Evolutionary conservation across 2,113 vertebrate species (phyloP), one percentile per base, ranked within the genome.

Genomic region (Polyodon spathula): DNA sequence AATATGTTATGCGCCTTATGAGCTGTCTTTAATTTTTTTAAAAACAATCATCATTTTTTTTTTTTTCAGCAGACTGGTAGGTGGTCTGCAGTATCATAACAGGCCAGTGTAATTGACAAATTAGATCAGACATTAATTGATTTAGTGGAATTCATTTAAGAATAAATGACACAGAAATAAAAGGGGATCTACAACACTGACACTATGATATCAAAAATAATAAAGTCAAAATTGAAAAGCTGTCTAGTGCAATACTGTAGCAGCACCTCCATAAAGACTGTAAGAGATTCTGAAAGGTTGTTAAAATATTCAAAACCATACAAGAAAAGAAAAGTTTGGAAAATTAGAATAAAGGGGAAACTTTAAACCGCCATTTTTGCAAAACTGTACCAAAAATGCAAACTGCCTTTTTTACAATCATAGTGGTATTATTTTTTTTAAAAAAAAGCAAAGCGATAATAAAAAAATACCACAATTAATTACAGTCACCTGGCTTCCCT

Each of bases 401-500:
- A n/a, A n/a, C n/a, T n/a, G n/a, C n/a, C n/a, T n/a, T n/a, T n/a
- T n/a, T n/a, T n/a, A n/a, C n/a, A n/a, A n/a, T n/a, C n/a, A n/a
- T n/a, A n/a, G n/a, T n/a, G n/a, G n/a, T n/a, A n/a, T n/a, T 7
- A 7, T 44, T 44, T 44, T n/a, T n/a, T n/a, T n/a, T n/a, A n/a
- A n/a, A 12, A 44, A 44, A 7, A 42, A 56, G 56, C 42, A 46
- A 48, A 56, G 16, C n/a, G 27, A 12, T 10, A 3, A 8, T 63
- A 57, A 43, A 52, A 52, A 41, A 63, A 57, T 16, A 14, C n/a
- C 44, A 58, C 55, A 58, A 52, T 63, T 58, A 63, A 63, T 63
- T 58, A 12, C 43, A 63, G 62, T 51, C 55, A 41, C 46, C 46
- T 37, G 43, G 14, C 40, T 58, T 17, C 12, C 37, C 37, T 16